These are phyloP conservation scores for Menidia beryllina DNA, from an alignment of 2,113 vertebrate species.

Conservation along the genomic window DNA sequence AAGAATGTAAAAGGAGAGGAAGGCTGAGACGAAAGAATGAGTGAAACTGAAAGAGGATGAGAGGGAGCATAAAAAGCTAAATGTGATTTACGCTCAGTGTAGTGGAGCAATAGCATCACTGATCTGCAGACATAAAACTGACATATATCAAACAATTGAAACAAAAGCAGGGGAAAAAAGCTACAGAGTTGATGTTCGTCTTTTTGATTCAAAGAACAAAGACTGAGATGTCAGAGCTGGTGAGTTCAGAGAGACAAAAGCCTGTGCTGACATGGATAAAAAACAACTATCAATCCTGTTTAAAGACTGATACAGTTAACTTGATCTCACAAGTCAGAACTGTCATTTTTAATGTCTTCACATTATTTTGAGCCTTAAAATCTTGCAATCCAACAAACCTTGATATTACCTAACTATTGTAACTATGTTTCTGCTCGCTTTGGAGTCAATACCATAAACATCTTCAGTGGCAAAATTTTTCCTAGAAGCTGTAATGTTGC, in stretches of 20 bases:
- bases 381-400: background rate
- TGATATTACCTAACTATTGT: background rate
- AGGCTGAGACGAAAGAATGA: background rate
- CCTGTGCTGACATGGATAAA: conserved; percentile 5
- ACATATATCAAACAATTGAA: background rate
- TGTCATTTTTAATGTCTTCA: background rate
- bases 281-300: conserved; percentile 33
- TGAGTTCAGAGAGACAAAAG: conserved; percentile 29
- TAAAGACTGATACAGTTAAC: conserved; percentile 16
- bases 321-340: conserved; percentile 6
- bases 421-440: background rate
- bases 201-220: conserved; percentile 14
- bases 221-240: conserved; percentile 3
- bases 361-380: background rate
- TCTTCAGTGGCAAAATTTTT: background rate
- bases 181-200: background rate
- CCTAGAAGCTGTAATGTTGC: background rate
- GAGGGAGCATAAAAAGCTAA: background rate
- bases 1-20: background rate
- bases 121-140: background rate
- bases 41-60: background rate
- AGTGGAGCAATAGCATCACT: conserved; percentile 3
- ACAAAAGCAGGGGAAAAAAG: background rate
- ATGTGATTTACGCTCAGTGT: background rate
- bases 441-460: background rate